A percentile compares a stretch with the other conserved stretches of the same genome.
Evolutionary conservation across 2,888 invertebrate species (phyloP).

Genomic region (Drosophila affinis): DNA sequence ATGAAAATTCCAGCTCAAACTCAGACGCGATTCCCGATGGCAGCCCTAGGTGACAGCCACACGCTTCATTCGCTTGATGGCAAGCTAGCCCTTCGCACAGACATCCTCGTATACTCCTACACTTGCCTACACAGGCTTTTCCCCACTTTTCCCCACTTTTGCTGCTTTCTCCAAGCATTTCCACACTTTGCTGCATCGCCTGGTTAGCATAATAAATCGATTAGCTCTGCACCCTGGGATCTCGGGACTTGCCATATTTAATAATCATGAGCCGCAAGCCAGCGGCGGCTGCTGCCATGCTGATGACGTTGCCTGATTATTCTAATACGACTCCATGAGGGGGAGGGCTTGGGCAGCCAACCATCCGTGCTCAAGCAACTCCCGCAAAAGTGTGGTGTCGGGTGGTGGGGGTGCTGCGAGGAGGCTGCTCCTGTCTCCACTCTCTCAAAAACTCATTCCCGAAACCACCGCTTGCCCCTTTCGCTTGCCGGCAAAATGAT

Average conservation of each 20-base stretch:
- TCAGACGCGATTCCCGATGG: neutral
- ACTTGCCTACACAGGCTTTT: neutral
- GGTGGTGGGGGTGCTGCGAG: neutral
- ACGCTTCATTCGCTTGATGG: conserved; percentile 71
- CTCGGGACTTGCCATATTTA: conserved; percentile 74
- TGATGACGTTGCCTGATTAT: conserved; percentile 74
- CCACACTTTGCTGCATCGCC: conserved; percentile 72
- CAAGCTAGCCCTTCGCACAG: conserved; percentile 5
- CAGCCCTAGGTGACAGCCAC: conserved; percentile 1
- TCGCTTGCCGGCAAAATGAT: conserved; percentile 69
- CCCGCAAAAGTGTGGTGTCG: conserved; percentile 1
- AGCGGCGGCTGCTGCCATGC: conserved; percentile 2
- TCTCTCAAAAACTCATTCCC: conserved; percentile 17
- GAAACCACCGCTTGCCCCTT: conserved; percentile 71
- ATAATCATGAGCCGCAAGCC: conserved; percentile 64
- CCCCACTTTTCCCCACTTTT: neutral
- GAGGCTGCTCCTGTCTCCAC: conserved; percentile 3
- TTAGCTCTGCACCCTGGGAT: conserved; percentile 58
- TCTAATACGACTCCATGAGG: conserved; percentile 51
- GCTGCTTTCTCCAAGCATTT: conserved; percentile 25
- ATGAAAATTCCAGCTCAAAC: conserved; percentile 1
- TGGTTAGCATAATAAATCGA: conserved; percentile 80
- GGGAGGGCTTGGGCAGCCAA: conserved; percentile 8
- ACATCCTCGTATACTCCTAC: neutral
- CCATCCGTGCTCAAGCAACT: conserved; percentile 1